Evolutionary conservation across 2,888 invertebrate genomes (phyloP), one percentile per base, ranked within the genome.

Genomic region (Dicroscelio sp.): DNA sequence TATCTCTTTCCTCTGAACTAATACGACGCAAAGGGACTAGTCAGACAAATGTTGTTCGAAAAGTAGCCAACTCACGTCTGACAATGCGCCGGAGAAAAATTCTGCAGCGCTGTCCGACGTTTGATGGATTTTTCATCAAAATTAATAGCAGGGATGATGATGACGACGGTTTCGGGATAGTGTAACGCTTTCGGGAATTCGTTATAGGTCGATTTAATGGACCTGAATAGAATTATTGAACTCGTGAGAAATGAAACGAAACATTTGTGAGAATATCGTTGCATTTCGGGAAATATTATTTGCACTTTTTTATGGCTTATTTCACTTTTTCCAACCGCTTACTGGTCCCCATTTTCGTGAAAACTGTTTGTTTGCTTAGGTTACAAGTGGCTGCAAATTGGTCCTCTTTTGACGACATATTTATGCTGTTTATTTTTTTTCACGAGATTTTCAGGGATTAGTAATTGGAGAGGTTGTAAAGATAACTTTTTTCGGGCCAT

Each of bases 61-160:
- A 89, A 89, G 89, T 87, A 88, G 84, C 88, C 86, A 84, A 86
- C 91, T 91, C 91, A 88, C 88, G 86, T 86, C 83, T 86, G 91
- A 88, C 91, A 91, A 91, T 91, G 82, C 91, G 76, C 71, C 86
- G 75, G 65, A 83, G 86, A 87, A 91, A 89, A 89, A 89, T 87
- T 89, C 84, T 87, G 89, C 89, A 87, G 78, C 84, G 89, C 89
- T 89, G 86, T 87, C 88, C 85, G 76, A 80, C 79, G 84, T 83
- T 86, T 86, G 91, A 91, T 91, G 91, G 86, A 86, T 88, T 88
- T 91, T 91, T 91, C 91, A 88, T 88, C 86, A 84, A 88, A 91
- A 91, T 91, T 91, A 91, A 91, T 88, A 88, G 91, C 88, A 88
- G 82, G 86, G 88, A 88, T 88, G 90, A 91, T 88, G 90, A 85